Base-by-base conservation (phyloP, 2,888 invertebrate genomes). In the Agrotis puta region DNA sequence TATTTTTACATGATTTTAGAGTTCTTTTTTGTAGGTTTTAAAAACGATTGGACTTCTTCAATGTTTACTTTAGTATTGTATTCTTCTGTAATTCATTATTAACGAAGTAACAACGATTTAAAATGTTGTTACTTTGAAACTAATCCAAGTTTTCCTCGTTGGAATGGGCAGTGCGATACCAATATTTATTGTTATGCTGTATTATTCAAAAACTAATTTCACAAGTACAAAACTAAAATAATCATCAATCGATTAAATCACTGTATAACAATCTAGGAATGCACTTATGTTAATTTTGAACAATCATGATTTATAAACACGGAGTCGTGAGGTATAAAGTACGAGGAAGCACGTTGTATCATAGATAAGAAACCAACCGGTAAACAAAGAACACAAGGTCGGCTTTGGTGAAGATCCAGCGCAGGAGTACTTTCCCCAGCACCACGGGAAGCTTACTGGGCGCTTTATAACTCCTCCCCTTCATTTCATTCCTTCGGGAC, bases 341-440 rank as follows among this genome's bases (percentile, higher is more conserved):
- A 45, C 27, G 45, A 70, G 47, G 47, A 48, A 67, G 70, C 24
- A 39, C 4, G 18, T 75, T 53, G 39, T 67, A 68, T 77, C 54
- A 76, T 57, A 79, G 77, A 84, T 83, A 81, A 82, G 18, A 88
- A 27, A 97, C 97, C 87, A 97, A 97, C 93, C 97, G 96, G 93
- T 97, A 97, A 87, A 97, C 94, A 87, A 97, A 95, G 88, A 97
- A 96, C 90, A 97, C 95, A 70, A 97, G 91, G 88, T 97, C 97
- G 43, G 97, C 96, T 89, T 97, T 97, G 70, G 96, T 96, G 85
- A 97, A 95, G 70, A 97, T 95, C 97, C 97, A 97, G 81, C 97
- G 97, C 64, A 97, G 92, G 58, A 97, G 90, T 84, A 97, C 93
- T 87, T 96, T 96, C 82, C 96, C 97, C 82, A 97, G 90, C 78